Evolutionary conservation across 2,888 invertebrate genomes (phyloP).

Genomic region (Gryllus longicercus): DNA sequence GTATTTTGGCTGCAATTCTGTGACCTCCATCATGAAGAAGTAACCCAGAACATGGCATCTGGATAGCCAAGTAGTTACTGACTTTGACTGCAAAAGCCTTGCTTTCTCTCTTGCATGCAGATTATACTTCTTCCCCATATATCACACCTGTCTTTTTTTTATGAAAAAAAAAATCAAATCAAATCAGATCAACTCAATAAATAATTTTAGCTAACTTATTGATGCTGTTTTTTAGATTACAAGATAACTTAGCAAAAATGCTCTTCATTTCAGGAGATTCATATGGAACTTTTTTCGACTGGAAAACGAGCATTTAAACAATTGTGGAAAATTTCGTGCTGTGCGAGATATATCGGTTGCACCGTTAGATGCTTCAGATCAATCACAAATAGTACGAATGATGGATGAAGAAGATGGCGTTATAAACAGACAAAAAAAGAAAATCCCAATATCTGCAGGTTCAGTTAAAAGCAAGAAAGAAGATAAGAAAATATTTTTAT

Average conservation of each 20-base stretch:
- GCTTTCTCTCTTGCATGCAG: no score
- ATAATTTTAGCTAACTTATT: slow-evolving; percentile 25
- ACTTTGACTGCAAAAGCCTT: no score
- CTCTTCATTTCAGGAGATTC: slow-evolving; percentile 66
- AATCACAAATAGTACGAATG: slow-evolving; percentile 83
- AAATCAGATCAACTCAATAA: slow-evolving; percentile 11
- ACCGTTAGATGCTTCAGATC: slow-evolving; percentile 89
- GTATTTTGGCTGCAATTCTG: no score
- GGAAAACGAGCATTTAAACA: slow-evolving; percentile 98
- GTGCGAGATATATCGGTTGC: slow-evolving; percentile 96
- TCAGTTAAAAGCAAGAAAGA: not conserved
- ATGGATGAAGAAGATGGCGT: slow-evolving; percentile 88
- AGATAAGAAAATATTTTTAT: not conserved
- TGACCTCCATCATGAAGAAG: no score
- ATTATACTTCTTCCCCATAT: no score
- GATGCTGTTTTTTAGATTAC: not conserved
- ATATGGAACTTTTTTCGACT: slow-evolving; percentile 99
- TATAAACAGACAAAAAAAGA: slow-evolving; percentile 58
- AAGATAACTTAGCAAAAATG: not conserved
- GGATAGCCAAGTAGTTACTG: no score
- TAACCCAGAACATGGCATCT: no score
- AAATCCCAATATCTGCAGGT: slow-evolving; percentile 39
- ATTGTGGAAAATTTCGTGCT: slow-evolving; percentile 98
- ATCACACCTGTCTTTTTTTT: no score
- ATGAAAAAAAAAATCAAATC: not conserved